Evolutionary conservation across 2,113 vertebrate species (phyloP), one percentile per base, ranked within the genome.

Genomic region (Dissostichus mawsoni): DNA sequence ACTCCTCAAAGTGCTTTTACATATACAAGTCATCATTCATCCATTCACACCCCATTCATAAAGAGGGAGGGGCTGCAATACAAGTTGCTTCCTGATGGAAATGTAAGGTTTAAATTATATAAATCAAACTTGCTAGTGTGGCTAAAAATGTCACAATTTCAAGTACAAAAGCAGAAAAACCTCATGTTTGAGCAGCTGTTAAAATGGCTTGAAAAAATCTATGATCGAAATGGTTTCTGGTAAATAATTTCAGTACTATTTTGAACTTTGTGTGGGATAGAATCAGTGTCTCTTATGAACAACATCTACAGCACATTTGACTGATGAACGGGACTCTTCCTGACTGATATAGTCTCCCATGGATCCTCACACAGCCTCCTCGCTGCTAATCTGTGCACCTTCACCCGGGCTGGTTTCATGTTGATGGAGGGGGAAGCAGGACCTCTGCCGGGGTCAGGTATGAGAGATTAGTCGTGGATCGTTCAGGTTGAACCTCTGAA

Each of bases 381-480:
- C 71, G 18, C 56, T 48, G 45, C 82, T 81, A 73, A 75, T 50
- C 78, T 17, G 58, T 51, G 76, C 11, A 61, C 62, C 17, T 61
- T 84, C 72, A 85, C 82, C 82, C 48, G 17, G 20, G 7, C 13
- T 50, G 51, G 8, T 66, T 74, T 68, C 45, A 68, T 29, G n/a
- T n/a, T 10, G 3, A 63, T 53, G 75, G 63, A 64, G 61, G 29
- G 57, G 45, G 63, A 52, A 67, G 67, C 20, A 2, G 11, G 62
- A 85, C 82, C 69, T 73, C 80, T 18, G 58, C 45, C 47, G 52
- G 82, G 83, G 82, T 89, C 76, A 71, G 72, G 41, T 67, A 81
- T 20, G 79, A 56, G 74, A 69, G 85, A 87, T 88, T 81, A 87
- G 76, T 68, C 2, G 36, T 33, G 65, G 85, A 56, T 87, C 48